Base-by-base conservation (phyloP, 2,888 invertebrate species). In the Nematopogon swammerdamellus region DNA sequence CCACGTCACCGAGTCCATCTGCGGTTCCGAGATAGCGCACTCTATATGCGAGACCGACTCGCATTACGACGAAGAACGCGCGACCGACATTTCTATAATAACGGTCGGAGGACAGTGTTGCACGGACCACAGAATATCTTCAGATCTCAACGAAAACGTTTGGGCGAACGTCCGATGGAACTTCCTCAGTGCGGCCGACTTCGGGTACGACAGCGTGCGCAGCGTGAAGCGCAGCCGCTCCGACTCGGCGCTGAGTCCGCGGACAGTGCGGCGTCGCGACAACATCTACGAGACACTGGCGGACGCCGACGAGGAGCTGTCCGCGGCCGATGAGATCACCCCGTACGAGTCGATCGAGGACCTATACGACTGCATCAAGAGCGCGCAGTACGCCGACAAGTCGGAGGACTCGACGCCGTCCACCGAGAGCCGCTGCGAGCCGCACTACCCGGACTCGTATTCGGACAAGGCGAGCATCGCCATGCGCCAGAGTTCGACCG, bases 301-400 rank as follows among this genome's bases (percentile, higher is more conserved):
- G 42, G 48, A 53, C 45, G 66, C 67, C 2, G 65, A 70, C 47
- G 66, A 60, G 1, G 77, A 75, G 55, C 66, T 60, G 36, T 76
- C 76, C 60, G 79, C 77, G 29, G 76, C 71, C 54, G 75, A 70
- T 18, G 76, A 77, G 54, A 72, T 79, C 53, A 80, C 80, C 14
- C 80, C 80, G 0, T 80, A 80, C 51, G 80, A 80, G 59, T 80
- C 80, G 1, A 80, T 80, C 52, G 80, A 80, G 61, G 80, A 80
- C 57, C 59, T 80, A 25, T 80, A 80, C 53, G 79, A 80, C 50
- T 79, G 80, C 56, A 80, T 80, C 19, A 80, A 80, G 55, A 80
- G 79, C 54, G 61, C 70, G n/a, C 68, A 70, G 5, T 77, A 76
- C 51, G 66, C 63, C 16, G 76, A 70, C 53, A 70, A 66, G 4